These are phyloP conservation scores for Empidonax traillii DNA, from an alignment of 2,113 vertebrate genomes.

Conservation along the genomic window DNA sequence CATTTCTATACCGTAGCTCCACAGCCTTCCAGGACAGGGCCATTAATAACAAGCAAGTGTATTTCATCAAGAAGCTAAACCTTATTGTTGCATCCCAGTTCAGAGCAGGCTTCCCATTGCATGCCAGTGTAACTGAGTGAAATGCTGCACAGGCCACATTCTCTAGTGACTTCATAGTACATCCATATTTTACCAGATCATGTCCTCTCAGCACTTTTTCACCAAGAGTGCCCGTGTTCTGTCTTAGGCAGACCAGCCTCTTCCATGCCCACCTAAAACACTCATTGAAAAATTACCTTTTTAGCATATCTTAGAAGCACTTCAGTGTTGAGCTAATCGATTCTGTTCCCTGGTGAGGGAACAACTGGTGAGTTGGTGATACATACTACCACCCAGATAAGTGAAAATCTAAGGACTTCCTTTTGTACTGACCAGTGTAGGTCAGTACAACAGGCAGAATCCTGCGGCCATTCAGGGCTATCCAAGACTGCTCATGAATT, in stretches of 20 bases:
- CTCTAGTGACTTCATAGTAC: neutral
- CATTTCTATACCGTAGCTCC: neutral
- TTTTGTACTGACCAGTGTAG: neutral
- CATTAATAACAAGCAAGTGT: neutral
- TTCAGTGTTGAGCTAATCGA: neutral
- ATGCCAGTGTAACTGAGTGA: neutral
- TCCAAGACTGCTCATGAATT: neutral
- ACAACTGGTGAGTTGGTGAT: neutral
- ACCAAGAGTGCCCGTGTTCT: neutral
- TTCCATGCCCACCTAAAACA: neutral
- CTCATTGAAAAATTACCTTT: neutral
- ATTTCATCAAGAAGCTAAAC: neutral
- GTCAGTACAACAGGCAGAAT: neutral
- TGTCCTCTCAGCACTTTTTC: neutral
- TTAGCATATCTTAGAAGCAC: neutral
- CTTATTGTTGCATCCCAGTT: neutral
- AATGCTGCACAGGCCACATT: neutral
- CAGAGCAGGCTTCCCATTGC: neutral
- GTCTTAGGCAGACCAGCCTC: neutral
- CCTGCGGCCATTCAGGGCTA: neutral
- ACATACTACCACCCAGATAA: neutral
- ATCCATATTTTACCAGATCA: neutral
- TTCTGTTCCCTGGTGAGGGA: neutral
- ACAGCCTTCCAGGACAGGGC: neutral
- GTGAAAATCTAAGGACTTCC: neutral